Conservation (phyloP, 2,113 vertebrate species). For the Meleagris gallopavo region DNA sequence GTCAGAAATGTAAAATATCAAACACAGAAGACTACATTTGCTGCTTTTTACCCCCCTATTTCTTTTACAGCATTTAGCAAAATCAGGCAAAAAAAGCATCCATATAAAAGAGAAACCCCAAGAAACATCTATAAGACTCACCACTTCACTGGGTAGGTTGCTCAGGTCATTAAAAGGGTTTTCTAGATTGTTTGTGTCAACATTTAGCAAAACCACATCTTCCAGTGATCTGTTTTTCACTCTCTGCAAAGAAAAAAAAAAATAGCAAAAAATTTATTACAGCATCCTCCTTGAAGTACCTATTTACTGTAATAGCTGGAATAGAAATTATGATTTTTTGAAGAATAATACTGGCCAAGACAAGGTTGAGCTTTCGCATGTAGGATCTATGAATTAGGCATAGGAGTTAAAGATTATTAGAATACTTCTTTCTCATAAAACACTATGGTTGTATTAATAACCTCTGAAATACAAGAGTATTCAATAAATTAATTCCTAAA, state of each 20-base stretch:
- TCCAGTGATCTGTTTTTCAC: constrained; percentile 91
- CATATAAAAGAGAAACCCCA: background rate
- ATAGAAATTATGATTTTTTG: background rate
- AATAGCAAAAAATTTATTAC: constrained; percentile 9
- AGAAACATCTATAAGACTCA: constrained; percentile 75
- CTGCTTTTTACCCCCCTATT: constrained; percentile 32
- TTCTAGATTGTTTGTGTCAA: constrained; percentile 96
- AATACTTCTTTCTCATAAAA: background rate
- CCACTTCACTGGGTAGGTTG: constrained; percentile 94
- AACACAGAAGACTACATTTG: constrained; percentile 24
- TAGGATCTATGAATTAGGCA: background rate
- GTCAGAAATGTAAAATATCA: constrained; percentile 71
- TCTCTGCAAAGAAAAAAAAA: constrained; percentile 78
- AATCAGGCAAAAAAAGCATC: constrained; percentile 6
- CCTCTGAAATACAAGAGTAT: background rate
- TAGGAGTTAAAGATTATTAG: background rate
- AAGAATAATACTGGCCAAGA: background rate
- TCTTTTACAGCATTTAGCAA: constrained; percentile 53
- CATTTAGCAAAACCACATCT: constrained; percentile 95
- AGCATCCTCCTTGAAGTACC: background rate
- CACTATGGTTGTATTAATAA: background rate
- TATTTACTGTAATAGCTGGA: background rate
- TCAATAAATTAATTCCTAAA: background rate
- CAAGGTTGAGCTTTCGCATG: background rate
- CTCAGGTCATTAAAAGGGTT: constrained; percentile 92